Evolutionary conservation across 2,888 invertebrate genomes (phyloP).

Genomic region (Nudaria mundana): DNA sequence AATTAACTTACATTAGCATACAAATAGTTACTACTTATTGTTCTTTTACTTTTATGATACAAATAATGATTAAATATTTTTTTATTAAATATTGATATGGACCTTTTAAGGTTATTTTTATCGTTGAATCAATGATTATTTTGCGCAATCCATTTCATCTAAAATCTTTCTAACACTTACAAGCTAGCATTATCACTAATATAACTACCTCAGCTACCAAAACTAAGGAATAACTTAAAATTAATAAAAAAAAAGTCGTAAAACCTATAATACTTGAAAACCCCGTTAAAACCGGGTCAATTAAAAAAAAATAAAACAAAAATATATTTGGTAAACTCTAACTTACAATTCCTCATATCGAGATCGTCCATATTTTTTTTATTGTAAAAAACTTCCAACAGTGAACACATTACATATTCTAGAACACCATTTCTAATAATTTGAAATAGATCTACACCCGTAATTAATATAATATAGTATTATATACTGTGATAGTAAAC

Average conservation of each 20-base stretch:
- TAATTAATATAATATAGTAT: constrained; percentile 54
- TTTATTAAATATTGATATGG: constrained; percentile 77
- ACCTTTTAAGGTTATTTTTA: constrained; percentile 74
- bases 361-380: constrained; percentile 55
- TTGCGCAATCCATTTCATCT: constrained; percentile 54
- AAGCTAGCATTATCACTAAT: no score
- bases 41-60: constrained; percentile 68
- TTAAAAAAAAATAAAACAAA: constrained; percentile 45
- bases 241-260: constrained; percentile 44
- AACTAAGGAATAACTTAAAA: constrained; percentile 46
- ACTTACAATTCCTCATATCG: constrained; percentile 59
- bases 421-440: constrained; percentile 63
- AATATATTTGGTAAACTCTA: constrained; percentile 66
- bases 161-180: constrained; percentile 56
- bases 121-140: constrained; percentile 60
- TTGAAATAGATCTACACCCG: constrained; percentile 76
- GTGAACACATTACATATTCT: constrained; percentile 73
- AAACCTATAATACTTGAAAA: constrained; percentile 76
- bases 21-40: constrained; percentile 75
- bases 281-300: constrained; percentile 74
- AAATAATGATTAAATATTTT: constrained; percentile 73
- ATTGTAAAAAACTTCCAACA: constrained; percentile 57
- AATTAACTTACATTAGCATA: constrained; percentile 47
- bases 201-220: constrained; percentile 57
- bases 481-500: constrained; percentile 40